Evolutionary conservation across 2,113 vertebrate species (phyloP), one percentile per base, ranked within the genome.

Genomic region (Rhodinocichla rosea): DNA sequence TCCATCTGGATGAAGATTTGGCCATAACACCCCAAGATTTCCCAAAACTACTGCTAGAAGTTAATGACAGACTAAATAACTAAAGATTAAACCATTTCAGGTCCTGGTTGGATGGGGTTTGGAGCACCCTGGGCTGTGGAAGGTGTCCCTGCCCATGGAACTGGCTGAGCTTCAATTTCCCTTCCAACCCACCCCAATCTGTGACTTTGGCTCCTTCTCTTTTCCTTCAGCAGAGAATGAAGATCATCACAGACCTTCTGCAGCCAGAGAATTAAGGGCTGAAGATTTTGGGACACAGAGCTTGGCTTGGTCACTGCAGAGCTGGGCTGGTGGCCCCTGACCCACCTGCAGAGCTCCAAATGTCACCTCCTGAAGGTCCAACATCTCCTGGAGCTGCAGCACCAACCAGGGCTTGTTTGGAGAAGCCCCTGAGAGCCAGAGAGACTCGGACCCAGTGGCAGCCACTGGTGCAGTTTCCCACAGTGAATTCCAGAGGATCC

Each of bases 401-500:
- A 35, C 20, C 39, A 7, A 10, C 5, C 22, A 1, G 40, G 15
- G 0, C 6, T 0, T 6, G 37, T 21, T 3, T 30, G 47, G 15
- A 35, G 90, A 27, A 62, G 60, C 15, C 32, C 22, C 22, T 0
- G 26, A n/a, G 70, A 24, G 13, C 9, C 76, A 11, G 13, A 28
- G 30, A 0, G 12, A 13, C 19, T 11, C 3, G 0, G 26, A 57
- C 4, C 27, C 9, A 7, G 45, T 7, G 33, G 39, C 35, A 2
- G n/a, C 0, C 4, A 14, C 27, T 37, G 42, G 7, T 8, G 67
- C 6, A 10, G 9, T 0, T 45, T 11, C 49, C 64, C 28, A 2
- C 7, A 1, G n/a, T 0, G 15, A 39, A n/a, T 80, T 76, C 50
- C 87, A 64, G 59, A 85, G 30, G 24, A 68, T 64, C 45, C 50